Conservation (phyloP, 2,113 vertebrate species). For the Chaetura pelagica region DNA sequence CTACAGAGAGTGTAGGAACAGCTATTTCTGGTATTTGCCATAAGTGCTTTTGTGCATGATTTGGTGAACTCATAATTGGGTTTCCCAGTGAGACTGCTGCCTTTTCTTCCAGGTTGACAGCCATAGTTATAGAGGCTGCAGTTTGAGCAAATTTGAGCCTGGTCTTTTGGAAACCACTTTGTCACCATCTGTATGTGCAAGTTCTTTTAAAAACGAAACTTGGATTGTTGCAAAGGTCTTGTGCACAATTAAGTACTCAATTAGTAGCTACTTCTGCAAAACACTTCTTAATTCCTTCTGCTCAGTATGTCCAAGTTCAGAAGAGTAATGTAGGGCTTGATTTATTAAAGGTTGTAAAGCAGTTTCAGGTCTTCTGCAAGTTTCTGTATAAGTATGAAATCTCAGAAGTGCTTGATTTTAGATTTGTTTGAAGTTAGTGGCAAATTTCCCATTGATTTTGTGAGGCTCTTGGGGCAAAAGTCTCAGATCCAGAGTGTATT, state of each 20-base stretch:
- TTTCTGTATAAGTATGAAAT: neutral
- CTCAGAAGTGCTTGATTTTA: neutral
- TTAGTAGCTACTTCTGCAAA: neutral
- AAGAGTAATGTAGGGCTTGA: neutral
- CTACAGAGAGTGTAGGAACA: neutral
- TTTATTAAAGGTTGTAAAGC: neutral
- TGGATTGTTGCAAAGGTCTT: neutral
- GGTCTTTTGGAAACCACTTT: neutral
- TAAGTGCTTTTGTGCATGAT: neutral
- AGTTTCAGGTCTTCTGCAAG: neutral
- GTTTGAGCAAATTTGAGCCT: neutral
- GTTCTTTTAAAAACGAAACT: neutral
- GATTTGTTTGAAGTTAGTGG: neutral
- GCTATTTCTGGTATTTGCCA: neutral
- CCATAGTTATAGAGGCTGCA: neutral
- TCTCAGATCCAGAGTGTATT: neutral
- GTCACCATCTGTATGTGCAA: neutral
- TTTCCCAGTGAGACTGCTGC: neutral
- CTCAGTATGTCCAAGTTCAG: neutral
- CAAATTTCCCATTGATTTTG: neutral
- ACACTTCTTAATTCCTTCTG: neutral
- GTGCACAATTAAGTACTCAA: neutral
- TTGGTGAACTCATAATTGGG: neutral
- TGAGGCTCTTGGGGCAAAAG: neutral
- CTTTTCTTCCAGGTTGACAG: neutral